A percentile compares a stretch with the other conserved stretches of the same genome.
These are phyloP conservation scores for Mycteria americana DNA, from an alignment of 2,797 vertebrate genomes.

Conservation along the genomic window DNA sequence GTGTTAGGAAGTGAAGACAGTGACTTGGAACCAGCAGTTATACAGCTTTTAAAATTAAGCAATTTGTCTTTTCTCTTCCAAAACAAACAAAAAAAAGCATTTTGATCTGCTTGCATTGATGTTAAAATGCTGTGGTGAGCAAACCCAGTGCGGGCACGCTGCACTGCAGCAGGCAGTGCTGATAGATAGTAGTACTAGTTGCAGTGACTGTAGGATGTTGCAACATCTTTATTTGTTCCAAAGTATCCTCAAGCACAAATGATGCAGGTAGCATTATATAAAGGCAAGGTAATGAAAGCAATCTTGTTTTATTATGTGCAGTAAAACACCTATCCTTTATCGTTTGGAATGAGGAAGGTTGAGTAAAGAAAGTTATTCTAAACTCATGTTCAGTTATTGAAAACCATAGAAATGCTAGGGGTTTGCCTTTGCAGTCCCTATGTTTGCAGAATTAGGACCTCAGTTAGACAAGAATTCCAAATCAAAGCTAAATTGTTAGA, in stretches of 20 bases:
- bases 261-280: neutral
- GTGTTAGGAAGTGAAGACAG: neutral
- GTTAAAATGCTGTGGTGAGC: neutral
- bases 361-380: neutral
- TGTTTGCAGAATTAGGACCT: neutral
- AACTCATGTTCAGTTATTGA: neutral
- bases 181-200: neutral
- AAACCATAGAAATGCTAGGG: neutral
- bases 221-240: neutral
- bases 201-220: neutral
- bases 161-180: neutral
- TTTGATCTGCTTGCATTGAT: neutral
- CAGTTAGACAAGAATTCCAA: neutral
- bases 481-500: neutral
- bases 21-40: neutral
- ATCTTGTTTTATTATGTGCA: neutral
- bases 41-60: neutral
- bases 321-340: neutral
- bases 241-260: neutral
- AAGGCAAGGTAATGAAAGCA: neutral
- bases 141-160: neutral
- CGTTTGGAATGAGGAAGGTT: neutral
- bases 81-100: neutral
- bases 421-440: neutral
- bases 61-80: neutral